Percentiles rank a stretch among this genome's conserved stretches.
These are phyloP conservation scores for Didymodactylos carnosus DNA, from an alignment of 2,888 invertebrate species.

Conservation along the genomic window DNA sequence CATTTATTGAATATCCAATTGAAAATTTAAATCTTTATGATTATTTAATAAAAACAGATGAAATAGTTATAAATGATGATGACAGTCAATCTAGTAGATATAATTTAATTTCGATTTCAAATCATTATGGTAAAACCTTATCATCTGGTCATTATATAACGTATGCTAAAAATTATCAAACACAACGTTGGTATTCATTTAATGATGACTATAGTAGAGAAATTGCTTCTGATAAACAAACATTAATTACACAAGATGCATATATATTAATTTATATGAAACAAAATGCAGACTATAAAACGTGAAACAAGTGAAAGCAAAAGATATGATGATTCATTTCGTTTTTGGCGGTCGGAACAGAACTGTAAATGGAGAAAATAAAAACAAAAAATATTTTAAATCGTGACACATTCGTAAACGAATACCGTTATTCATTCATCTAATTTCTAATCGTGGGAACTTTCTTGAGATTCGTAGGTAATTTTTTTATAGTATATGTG, in stretches of 20 bases:
- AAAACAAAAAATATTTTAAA: too few relatives aligned
- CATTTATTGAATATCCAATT: slow-evolving; percentile 1
- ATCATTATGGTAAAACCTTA: slow-evolving; percentile 9
- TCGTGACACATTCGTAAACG: too few relatives aligned
- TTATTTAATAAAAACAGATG: not conserved
- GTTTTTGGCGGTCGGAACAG: too few relatives aligned
- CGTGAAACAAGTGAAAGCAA: too few relatives aligned
- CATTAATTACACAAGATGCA: not conserved
- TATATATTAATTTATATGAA: not conserved
- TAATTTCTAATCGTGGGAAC: too few relatives aligned
- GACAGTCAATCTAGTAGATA: not conserved
- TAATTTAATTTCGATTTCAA: slow-evolving; percentile 8
- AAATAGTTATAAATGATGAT: not conserved
- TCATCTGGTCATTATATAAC: slow-evolving; percentile 11
- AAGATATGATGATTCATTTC: too few relatives aligned
- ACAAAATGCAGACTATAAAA: too few relatives aligned
- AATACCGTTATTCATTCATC: too few relatives aligned
- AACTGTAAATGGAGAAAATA: too few relatives aligned
- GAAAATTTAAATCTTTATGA: not conserved
- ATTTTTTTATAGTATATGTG: too few relatives aligned
- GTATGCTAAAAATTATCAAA: not conserved
- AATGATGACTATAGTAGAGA: not conserved
- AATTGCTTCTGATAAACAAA: not conserved
- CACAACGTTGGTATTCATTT: not conserved
- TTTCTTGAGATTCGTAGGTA: too few relatives aligned